These are phyloP conservation scores for Caloenas nicobarica DNA, from an alignment of 2,113 vertebrate genomes.

Conservation along the genomic window DNA sequence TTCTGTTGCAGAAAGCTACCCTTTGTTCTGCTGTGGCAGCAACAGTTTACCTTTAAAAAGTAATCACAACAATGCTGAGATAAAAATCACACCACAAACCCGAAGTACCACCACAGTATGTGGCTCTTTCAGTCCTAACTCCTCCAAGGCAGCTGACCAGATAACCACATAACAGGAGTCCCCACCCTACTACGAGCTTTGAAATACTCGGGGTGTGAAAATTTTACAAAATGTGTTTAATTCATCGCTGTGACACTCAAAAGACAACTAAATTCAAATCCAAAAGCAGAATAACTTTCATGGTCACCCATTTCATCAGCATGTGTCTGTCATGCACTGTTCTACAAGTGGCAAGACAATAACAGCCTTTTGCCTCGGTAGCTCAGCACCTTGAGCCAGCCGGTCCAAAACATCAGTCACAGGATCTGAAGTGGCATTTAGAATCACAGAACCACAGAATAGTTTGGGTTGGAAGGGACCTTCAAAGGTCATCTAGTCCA, in stretches of 20 bases:
- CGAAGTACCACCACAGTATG: neutral
- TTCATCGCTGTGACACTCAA: neutral
- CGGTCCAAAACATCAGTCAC: no score
- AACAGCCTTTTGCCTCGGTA: neutral
- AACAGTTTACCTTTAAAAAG: slow-evolving; percentile 22
- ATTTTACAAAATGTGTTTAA: neutral
- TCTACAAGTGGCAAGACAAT: neutral
- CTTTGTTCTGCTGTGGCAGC: neutral
- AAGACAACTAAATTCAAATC: neutral
- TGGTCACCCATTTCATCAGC: neutral
- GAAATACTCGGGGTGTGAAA: neutral
- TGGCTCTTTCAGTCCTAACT: neutral
- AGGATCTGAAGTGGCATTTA: no score
- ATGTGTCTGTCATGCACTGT: neutral
- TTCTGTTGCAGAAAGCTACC: neutral
- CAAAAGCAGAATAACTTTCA: neutral
- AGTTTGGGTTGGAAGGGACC: no score
- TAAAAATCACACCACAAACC: slow-evolving; percentile 42
- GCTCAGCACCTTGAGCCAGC: no score
- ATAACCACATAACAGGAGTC: slow-evolving; percentile 33
- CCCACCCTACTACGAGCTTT: neutral
- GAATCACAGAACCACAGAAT: no score
- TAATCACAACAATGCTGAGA: slow-evolving; percentile 8
- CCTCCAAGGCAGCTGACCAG: slow-evolving; percentile 22
- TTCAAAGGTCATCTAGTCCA: neutral